Percentiles rank a stretch among this genome's conserved stretches.
These are phyloP conservation scores for Leptinotarsa peninsularis DNA, from an alignment of 2,888 invertebrate species.

Conservation along the genomic window DNA sequence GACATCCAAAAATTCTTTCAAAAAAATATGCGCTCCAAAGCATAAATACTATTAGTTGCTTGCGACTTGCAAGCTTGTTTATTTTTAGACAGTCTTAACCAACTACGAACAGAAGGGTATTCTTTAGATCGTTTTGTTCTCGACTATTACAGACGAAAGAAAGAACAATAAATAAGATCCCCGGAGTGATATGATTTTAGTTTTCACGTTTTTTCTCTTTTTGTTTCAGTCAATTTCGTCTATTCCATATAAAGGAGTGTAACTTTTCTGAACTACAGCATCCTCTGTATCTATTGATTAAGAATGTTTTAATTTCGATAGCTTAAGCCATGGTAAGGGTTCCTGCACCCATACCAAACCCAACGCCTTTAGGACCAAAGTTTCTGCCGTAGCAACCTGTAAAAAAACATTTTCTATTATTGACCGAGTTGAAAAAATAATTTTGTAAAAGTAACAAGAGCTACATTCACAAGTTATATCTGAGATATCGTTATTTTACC, in stretches of 20 bases:
- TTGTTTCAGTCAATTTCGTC: neutral
- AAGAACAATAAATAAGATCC: conserved; percentile 28
- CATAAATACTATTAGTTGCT: conserved; percentile 46
- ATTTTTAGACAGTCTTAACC: conserved; percentile 52
- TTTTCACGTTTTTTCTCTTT: conserved; percentile 4
- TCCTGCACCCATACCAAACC: conserved; percentile 92
- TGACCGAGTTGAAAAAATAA: neutral
- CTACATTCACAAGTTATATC: too few species aligned
- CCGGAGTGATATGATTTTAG: conserved; percentile 24
- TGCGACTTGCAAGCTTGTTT: conserved; percentile 38
- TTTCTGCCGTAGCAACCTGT: conserved; percentile 84
- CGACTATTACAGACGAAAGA: neutral
- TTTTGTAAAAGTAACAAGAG: neutral
- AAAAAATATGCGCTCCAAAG: conserved; percentile 57
- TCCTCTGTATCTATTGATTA: conserved; percentile 47
- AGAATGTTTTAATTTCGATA: conserved; percentile 41
- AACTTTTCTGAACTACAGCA: conserved; percentile 9
- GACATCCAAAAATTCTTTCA: conserved; percentile 46
- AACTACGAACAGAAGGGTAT: conserved; percentile 44
- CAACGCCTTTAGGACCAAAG: conserved; percentile 90
- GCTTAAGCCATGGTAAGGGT: conserved; percentile 87
- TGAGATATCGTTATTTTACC: too few species aligned
- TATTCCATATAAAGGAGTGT: neutral
- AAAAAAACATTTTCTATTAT: conserved; percentile 15
- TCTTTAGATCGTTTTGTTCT: conserved; percentile 28